These are phyloP conservation scores for Drosophila erecta DNA, from an alignment of 1,140 invertebrate species.

Conservation along the genomic window DNA sequence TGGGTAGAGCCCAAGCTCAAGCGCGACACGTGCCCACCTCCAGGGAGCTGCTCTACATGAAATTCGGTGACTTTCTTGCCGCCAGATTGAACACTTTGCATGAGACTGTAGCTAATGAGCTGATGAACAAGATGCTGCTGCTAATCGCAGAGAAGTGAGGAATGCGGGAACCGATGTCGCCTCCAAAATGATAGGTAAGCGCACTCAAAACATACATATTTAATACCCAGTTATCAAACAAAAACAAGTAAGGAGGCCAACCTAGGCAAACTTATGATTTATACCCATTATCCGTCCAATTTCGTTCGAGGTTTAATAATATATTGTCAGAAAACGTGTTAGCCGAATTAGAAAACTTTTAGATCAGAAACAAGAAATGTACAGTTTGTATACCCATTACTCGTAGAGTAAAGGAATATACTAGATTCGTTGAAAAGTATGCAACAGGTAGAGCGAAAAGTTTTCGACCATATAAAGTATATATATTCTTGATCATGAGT, in stretches of 20 bases:
- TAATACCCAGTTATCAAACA: not conserved
- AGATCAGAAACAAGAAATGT: too few relatives aligned
- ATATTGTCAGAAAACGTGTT: too few relatives aligned
- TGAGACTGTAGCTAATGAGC: conserved; percentile 75
- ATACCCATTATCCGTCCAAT: too few relatives aligned
- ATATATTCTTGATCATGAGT: too few relatives aligned
- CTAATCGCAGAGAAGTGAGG: conserved; percentile 74
- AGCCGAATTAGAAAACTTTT: too few relatives aligned
- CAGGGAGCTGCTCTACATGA: conserved; percentile 72
- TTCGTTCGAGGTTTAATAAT: too few relatives aligned
- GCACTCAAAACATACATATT: not conserved
- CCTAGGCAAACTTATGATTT: not conserved
- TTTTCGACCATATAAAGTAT: too few relatives aligned
- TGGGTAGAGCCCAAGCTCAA: conserved; percentile 9
- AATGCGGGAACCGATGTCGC: not conserved
- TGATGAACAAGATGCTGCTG: conserved; percentile 79
- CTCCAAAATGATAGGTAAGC: conserved; percentile 18
- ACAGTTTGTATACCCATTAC: too few relatives aligned
- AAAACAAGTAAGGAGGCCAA: not conserved
- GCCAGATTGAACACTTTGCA: conserved; percentile 79
- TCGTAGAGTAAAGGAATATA: too few relatives aligned
- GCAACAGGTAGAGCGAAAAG: too few relatives aligned
- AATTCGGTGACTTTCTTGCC: conserved; percentile 78
- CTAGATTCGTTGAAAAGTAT: too few relatives aligned
- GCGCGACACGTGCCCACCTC: conserved; percentile 42